A percentile compares a stretch with the other conserved stretches of the same genome.
Conservation (phyloP, 2,888 invertebrate species). For the Keiferia lycopersicella region DNA sequence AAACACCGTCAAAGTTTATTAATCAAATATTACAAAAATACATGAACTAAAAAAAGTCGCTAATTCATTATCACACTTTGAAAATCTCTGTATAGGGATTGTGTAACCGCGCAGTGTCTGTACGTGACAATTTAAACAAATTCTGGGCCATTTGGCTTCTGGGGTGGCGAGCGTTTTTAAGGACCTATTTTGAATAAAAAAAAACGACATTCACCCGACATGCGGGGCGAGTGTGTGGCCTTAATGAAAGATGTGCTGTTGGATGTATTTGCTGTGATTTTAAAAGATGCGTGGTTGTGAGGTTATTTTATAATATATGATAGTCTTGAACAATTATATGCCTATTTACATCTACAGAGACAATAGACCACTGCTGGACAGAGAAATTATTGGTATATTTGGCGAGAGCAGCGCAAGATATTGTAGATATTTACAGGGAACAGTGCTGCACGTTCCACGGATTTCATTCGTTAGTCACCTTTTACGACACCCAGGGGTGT, state of each 20-base stretch:
- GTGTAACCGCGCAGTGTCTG: conserved; percentile 76
- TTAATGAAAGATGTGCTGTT: background rate
- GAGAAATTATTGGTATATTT: too few species aligned
- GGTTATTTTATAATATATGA: too few species aligned
- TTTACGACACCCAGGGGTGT: too few species aligned
- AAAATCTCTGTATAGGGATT: conserved; percentile 59
- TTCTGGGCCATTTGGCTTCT: conserved; percentile 81
- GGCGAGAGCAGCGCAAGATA: too few species aligned
- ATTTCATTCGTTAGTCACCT: too few species aligned
- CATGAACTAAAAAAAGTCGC: background rate
- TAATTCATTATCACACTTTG: conserved; percentile 46
- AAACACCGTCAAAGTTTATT: too few species aligned
- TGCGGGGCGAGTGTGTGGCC: conserved; percentile 69
- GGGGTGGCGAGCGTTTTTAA: conserved; percentile 73
- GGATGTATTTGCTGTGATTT: background rate
- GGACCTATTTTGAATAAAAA: conserved; percentile 76
- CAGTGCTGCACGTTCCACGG: too few species aligned
- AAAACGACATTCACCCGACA: conserved; percentile 67
- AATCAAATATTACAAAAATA: background rate
- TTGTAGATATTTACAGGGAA: too few species aligned
- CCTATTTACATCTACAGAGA: too few species aligned
- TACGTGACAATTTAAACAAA: conserved; percentile 82
- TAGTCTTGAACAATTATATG: too few species aligned
- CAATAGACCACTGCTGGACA: too few species aligned
- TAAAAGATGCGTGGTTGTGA: background rate